These are phyloP conservation scores for Cantharis lateralis DNA, from an alignment of 2,888 invertebrate genomes.

Conservation along the genomic window DNA sequence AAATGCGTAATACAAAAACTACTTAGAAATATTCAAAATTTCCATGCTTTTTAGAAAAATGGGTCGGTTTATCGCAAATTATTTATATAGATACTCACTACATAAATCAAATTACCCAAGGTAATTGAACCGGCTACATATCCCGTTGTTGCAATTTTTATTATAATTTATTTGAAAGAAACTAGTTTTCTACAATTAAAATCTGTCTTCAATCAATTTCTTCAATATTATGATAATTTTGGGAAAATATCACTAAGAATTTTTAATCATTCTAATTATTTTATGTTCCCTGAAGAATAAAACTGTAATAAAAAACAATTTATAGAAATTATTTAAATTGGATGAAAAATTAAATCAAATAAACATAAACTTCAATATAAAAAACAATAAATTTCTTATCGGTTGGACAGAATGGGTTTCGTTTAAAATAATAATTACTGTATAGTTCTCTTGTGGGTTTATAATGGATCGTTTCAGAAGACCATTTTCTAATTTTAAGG, in stretches of 20 bases:
- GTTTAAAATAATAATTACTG: neutral
- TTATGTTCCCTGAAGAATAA: neutral
- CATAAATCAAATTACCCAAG: neutral
- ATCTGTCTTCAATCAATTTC: neutral
- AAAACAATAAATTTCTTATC: neutral
- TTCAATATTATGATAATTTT: neutral
- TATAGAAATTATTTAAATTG: neutral
- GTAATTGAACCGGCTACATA: neutral
- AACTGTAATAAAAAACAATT: neutral
- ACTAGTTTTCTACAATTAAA: neutral
- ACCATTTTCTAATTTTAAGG: no score
- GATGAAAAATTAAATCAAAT: neutral
- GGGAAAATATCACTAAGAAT: neutral
- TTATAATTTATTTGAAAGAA: neutral
- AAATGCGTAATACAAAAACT: neutral
- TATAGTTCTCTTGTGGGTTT: neutral
- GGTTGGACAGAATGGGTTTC: neutral
- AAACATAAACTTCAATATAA: neutral
- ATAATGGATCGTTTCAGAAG: no score
- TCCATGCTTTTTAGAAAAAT: neutral
- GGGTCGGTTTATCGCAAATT: neutral
- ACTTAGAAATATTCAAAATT: neutral
- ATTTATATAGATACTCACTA: neutral
- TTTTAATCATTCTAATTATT: neutral
- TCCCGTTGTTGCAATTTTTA: neutral